Evolutionary conservation across 2,888 invertebrate genomes (phyloP), one percentile per base, ranked within the genome.

Genomic region (Pammene fasciana): DNA sequence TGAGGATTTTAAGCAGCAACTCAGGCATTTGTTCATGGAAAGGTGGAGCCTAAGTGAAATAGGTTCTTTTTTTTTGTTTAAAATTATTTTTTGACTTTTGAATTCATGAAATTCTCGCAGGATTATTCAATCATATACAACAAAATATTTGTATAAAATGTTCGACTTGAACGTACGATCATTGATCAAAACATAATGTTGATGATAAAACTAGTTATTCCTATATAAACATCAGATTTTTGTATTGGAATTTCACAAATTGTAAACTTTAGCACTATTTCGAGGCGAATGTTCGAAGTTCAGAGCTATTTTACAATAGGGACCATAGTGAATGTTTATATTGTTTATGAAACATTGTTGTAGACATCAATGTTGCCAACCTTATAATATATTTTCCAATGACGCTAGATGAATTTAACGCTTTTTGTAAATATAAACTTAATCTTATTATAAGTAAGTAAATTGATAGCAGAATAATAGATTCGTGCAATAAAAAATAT

Each of bases 281-380:
- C 50, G 41, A 18, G n/a, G 10, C 41, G n/a, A 62, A 10, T 14
- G 8, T 62, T 38, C 18, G 6, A n/a, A 50, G 50, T 41, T 61
- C 61, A 38, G 48, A 50, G 36, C 50, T 48, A 48, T 4, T n/a
- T 61, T 38, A 26, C 14, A n/a, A 52, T 41, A 52, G 41, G 62
- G 62, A 52, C 59, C 66, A 67, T 67, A 59, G 45, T 41, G 41
- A 59, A 59, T 43, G 34, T 57, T 50, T 5, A 67, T 52, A 59
- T 50, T 43, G 34, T 57, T 50, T 5, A 67, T 52, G 8, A 36
- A 60, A n/a, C 8, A 36, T 18, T 45, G 46, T 16, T 16, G 18
- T 48, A 11, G 45, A 43, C 43, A 43, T 46, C 14, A 57, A 65
- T 48, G 56, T 65, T 56, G 65, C 57, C 57, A 65, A 65, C 26